Evolutionary conservation across 1,140 invertebrate genomes (phyloP).

Genomic region (Notospermus geniculatus): DNA sequence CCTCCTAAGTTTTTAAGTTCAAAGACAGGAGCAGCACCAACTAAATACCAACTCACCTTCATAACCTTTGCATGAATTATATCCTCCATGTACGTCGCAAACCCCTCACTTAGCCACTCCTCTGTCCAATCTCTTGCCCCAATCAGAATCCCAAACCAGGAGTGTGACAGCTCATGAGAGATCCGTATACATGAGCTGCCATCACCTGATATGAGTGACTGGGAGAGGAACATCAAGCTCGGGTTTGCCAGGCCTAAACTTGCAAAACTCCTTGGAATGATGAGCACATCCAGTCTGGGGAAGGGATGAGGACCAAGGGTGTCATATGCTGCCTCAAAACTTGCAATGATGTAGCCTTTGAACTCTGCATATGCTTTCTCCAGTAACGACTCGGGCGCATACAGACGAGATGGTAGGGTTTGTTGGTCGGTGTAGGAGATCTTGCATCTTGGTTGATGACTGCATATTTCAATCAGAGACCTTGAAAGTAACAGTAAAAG

Average conservation of each 20-base stretch:
- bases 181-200: constrained; percentile 43
- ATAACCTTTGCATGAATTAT: constrained; percentile 40
- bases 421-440: constrained; percentile 5
- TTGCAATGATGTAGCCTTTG: constrained; percentile 30
- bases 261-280: constrained; percentile 54
- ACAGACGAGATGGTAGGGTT: constrained; percentile 27
- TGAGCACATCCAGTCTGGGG: constrained; percentile 52
- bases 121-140: constrained; percentile 58
- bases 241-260: constrained; percentile 57
- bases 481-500: no score
- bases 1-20: no score
- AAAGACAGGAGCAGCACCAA: no score
- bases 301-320: constrained; percentile 54
- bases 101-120: constrained; percentile 59
- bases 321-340: constrained; percentile 33
- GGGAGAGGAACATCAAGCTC: constrained; percentile 55
- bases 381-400: constrained; percentile 26
- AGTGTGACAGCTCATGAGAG: constrained; percentile 56
- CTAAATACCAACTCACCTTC: constrained; percentile 26
- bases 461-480: background rate
- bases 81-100: constrained; percentile 58
- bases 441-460: constrained; percentile 9
- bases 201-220: constrained; percentile 48
- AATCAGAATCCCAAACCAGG: constrained; percentile 57
- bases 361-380: constrained; percentile 23